phyloP scores from a whole-genome alignment of 2,797 vertebrate genomes.

The Podarcis siculus region DNA sequence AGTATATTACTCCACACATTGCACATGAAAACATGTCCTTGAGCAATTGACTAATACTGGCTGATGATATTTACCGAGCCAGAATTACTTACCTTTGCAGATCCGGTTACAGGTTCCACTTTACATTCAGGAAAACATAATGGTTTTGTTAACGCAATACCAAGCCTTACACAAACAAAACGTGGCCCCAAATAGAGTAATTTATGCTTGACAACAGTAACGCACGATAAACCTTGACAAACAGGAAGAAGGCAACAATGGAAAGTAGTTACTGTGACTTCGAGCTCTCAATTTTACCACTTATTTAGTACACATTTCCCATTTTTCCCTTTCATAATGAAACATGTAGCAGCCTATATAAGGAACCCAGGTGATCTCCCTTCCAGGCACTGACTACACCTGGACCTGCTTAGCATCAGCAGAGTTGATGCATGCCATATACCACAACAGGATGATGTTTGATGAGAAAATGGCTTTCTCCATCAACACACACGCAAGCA shows the following conservation, averaged over 20 bases:
- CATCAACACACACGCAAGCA: no score
- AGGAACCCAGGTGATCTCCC: no score
- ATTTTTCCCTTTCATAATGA: not conserved
- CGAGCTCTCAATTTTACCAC: not conserved
- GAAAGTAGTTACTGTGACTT: not conserved
- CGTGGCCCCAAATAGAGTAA: not conserved
- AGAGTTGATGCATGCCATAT: not conserved
- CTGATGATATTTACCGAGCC: slow-evolving; percentile 49
- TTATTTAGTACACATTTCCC: not conserved
- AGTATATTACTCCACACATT: slow-evolving; percentile 51
- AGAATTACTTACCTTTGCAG: slow-evolving; percentile 37
- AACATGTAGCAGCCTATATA: not conserved
- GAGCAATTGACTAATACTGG: slow-evolving; percentile 60
- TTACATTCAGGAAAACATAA: not conserved
- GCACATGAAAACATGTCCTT: slow-evolving; percentile 39
- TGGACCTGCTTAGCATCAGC: not conserved
- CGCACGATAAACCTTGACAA: not conserved
- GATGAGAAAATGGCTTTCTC: no score
- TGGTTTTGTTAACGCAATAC: not conserved
- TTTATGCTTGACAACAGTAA: not conserved
- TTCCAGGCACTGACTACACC: not conserved
- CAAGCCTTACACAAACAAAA: not conserved
- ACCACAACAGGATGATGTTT: no score
- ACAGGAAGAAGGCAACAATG: not conserved
- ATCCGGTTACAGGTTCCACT: slow-evolving; percentile 30